phyloP scores from a whole-genome alignment of 2,888 invertebrate species.

The Hirtodrosophila histrioides region DNA sequence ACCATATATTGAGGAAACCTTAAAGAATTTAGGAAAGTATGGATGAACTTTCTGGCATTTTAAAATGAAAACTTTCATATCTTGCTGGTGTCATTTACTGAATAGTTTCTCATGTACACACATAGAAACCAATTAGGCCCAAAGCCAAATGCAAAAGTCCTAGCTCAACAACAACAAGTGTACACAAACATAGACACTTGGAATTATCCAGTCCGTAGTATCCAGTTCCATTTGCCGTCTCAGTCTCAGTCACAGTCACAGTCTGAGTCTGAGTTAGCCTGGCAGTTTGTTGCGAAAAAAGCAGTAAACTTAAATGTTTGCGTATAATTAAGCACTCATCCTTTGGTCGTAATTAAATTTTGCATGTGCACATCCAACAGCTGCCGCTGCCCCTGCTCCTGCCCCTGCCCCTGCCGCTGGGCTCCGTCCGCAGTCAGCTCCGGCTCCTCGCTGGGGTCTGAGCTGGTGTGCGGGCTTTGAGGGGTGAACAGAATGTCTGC shows the following conservation, averaged over 20 bases:
- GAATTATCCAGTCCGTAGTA: slow-evolving; percentile 22
- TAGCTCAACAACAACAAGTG: slow-evolving; percentile 29
- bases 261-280: slow-evolving; percentile 10
- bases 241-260: slow-evolving; percentile 2
- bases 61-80: too few relatives aligned
- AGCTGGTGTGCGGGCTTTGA: not conserved
- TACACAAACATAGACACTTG: slow-evolving; percentile 28
- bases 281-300: slow-evolving; percentile 55
- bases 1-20: too few relatives aligned
- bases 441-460: not conserved
- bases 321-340: slow-evolving; percentile 84
- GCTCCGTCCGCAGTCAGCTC: not conserved
- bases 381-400: slow-evolving; percentile 39
- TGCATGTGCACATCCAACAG: slow-evolving; percentile 83
- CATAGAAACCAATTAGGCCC: slow-evolving; percentile 54
- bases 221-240: slow-evolving; percentile 12
- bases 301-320: slow-evolving; percentile 83
- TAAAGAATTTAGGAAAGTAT: too few relatives aligned
- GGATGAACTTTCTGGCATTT: too few relatives aligned
- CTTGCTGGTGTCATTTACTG: too few relatives aligned
- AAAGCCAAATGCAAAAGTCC: slow-evolving; percentile 46
- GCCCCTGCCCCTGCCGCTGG: slow-evolving; percentile 16
- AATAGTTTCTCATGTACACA: not conserved
- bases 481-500: slow-evolving; percentile 22
- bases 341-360: slow-evolving; percentile 84